phyloP scores from a whole-genome alignment of 1,140 invertebrate genomes.

The Drosophila novamexicana region DNA sequence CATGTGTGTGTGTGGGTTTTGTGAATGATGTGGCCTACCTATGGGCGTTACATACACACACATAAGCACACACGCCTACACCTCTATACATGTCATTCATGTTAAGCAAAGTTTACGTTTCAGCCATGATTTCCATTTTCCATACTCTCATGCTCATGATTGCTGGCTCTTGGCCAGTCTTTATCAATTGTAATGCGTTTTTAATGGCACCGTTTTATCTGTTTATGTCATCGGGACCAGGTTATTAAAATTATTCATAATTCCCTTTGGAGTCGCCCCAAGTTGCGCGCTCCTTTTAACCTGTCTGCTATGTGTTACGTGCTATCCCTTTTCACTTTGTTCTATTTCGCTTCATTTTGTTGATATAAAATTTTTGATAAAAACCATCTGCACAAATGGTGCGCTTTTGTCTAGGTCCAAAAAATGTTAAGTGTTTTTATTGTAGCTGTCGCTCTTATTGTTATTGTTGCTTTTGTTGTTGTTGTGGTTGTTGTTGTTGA shows the following conservation, averaged over 20 bases:
- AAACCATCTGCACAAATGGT: constrained; percentile 57
- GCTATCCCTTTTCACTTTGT: constrained; percentile 9
- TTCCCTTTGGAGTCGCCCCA: constrained; percentile 39
- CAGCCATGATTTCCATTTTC: constrained; percentile 42
- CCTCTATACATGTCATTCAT: constrained; percentile 56
- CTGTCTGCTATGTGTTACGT: constrained; percentile 1
- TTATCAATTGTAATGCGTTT: constrained; percentile 82
- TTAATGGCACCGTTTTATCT: constrained; percentile 75
- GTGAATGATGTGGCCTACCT: constrained; percentile 68
- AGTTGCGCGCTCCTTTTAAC: not conserved
- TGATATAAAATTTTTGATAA: constrained; percentile 60
- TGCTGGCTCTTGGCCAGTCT: constrained; percentile 29
- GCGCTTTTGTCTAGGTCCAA: constrained; percentile 43
- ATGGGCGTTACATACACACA: constrained; percentile 20
- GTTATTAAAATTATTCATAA: constrained; percentile 78
- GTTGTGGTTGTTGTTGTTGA: constrained; percentile 50
- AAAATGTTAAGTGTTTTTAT: constrained; percentile 42
- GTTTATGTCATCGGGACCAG: constrained; percentile 71
- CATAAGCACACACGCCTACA: constrained; percentile 13
- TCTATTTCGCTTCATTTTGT: constrained; percentile 39
- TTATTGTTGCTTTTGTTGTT: constrained; percentile 25
- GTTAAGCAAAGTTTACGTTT: constrained; percentile 56
- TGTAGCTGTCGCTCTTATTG: constrained; percentile 36
- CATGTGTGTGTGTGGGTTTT: constrained; percentile 46
- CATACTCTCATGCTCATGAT: not conserved